Base-by-base conservation (phyloP, 2,888 invertebrate genomes). In the Torymus aiolomorphi region DNA sequence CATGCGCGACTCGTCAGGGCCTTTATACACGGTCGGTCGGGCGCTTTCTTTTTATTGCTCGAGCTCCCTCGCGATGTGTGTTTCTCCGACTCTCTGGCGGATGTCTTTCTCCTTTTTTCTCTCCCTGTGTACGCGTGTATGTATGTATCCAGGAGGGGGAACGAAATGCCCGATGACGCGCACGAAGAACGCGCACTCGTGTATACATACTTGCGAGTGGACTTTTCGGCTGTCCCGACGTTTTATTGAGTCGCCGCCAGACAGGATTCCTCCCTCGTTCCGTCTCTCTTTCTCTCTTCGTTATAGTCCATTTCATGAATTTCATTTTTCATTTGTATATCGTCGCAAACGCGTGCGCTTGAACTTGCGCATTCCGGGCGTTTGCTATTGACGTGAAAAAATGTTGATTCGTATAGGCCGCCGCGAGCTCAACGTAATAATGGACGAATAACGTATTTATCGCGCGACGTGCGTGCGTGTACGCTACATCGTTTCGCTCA, bases 1-100 rank as follows among this genome's bases (percentile, higher is more conserved):
- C 61, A 74, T 49, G 31, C 31, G 31, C 31, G 74, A 52, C 52
- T 69, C 76, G 49, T 76, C 75, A 62, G 71, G n/a, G 62, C 31
- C 31, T 31, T 31, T 31, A 31, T 76, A 20, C 61, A 49, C 42
- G 49, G 61, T 69, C 24, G 24, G n/a, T n/a, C 56, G 12, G 42
- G 11, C 20, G n/a, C 59, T 56, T 51, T 49, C 61, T n/a, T 42
- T 57, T 51, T 2, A 12, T 66, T 2, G 52, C 13, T 1, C 57
- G 5, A 0, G 18, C 31, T 31, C 31, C 31, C 31, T 31, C 31
- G 31, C 31, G 31, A 31, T 31, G 5, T 31, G 31, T 31, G 31
- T 31, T 31, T 31, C 31, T 5, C 31, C 31, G 31, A 31, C 31
- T 31, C 31, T 31, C 31, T 31, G 31, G 31, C 31, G 31, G 31